Percentiles rank a stretch among this genome's conserved stretches.
phyloP scores from a whole-genome alignment of 2,888 invertebrate genomes.

The Hirtodrosophila trivittata region DNA sequence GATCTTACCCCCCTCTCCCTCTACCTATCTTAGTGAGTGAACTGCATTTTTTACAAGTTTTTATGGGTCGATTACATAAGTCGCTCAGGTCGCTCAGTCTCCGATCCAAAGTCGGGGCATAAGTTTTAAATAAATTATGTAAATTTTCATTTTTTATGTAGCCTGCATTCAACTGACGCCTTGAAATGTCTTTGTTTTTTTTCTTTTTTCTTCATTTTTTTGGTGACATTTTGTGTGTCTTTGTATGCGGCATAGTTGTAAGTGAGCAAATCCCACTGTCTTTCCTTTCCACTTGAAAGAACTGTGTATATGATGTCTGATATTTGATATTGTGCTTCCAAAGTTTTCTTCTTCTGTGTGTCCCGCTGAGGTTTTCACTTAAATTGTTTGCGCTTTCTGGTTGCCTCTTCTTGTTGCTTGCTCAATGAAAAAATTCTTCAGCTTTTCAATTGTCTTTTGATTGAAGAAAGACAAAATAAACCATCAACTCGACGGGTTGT shows the following conservation, averaged over 20 bases:
- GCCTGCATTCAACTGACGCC: conserved; percentile 18
- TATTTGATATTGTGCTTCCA: conserved; percentile 43
- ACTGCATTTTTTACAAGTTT: conserved; percentile 46
- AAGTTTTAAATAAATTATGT: conserved; percentile 62
- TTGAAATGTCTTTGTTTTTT: conserved; percentile 32
- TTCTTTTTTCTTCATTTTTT: conserved; percentile 25
- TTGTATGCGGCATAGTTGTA: conserved; percentile 52
- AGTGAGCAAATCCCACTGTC: conserved; percentile 24
- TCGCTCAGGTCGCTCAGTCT: conserved; percentile 29
- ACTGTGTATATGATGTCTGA: conserved; percentile 21
- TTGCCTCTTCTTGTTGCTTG: conserved; percentile 19
- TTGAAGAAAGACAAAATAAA: conserved; percentile 25
- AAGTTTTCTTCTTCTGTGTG: conserved; percentile 13
- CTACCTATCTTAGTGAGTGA: conserved; percentile 2
- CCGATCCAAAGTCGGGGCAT: conserved; percentile 25
- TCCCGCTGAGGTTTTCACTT: conserved; percentile 51
- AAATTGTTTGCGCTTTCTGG: conserved; percentile 44
- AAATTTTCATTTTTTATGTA: conserved; percentile 27
- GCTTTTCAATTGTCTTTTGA: conserved; percentile 39
- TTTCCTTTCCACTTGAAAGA: conserved; percentile 14
- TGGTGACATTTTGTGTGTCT: conserved; percentile 13
- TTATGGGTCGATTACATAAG: conserved; percentile 57
- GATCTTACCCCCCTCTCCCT: conserved; percentile 4
- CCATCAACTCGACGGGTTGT: conserved; percentile 33
- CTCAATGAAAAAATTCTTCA: conserved; percentile 47